These are phyloP conservation scores for Platanista minor DNA, from an alignment of 2,113 vertebrate species.

Conservation along the genomic window DNA sequence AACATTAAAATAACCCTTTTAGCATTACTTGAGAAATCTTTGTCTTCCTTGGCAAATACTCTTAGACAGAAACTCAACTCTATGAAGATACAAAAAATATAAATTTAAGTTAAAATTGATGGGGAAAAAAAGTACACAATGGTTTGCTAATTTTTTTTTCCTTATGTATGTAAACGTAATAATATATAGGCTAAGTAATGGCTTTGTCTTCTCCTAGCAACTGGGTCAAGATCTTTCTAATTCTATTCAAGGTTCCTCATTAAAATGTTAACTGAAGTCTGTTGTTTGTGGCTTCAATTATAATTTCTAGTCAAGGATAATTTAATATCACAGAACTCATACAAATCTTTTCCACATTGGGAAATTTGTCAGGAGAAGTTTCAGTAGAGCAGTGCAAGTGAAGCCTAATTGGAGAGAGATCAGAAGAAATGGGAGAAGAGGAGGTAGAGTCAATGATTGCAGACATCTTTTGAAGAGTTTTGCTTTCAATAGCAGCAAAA, in stretches of 20 bases:
- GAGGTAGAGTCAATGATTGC: not conserved
- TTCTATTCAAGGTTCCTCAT: not conserved
- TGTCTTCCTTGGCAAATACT: not conserved
- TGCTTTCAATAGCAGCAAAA: not conserved
- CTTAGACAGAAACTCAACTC: not conserved
- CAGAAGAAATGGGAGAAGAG: not conserved
- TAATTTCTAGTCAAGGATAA: not conserved
- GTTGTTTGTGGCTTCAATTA: not conserved
- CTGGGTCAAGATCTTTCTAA: not conserved
- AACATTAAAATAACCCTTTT: not conserved
- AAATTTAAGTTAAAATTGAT: not conserved
- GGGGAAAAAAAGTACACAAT: not conserved
- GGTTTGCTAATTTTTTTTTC: not conserved
- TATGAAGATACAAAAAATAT: not conserved
- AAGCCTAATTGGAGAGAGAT: not conserved
- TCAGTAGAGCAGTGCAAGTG: not conserved
- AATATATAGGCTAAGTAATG: not conserved
- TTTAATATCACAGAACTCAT: not conserved
- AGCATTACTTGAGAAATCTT: not conserved
- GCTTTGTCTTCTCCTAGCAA: not conserved
- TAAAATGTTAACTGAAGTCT: not conserved
- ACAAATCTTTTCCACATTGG: not conserved
- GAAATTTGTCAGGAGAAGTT: not conserved
- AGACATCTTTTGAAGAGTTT: not conserved
- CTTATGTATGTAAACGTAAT: not conserved